Evolutionary conservation across 2,797 vertebrate species (phyloP).

Genomic region (Galago senegalensis): DNA sequence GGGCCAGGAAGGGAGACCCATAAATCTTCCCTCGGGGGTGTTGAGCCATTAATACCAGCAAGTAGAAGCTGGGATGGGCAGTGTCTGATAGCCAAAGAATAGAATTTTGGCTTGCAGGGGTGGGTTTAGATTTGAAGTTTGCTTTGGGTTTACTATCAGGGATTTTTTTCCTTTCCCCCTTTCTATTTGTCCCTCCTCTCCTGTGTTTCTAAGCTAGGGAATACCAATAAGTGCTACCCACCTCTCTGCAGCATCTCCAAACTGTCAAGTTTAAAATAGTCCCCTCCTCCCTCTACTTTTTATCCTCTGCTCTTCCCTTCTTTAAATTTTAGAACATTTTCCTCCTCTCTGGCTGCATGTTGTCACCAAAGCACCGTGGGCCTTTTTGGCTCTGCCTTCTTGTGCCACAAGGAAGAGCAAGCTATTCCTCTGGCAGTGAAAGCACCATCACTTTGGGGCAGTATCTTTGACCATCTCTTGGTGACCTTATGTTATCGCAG

Average conservation of each 20-base stretch:
- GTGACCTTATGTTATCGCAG: conserved; percentile 54
- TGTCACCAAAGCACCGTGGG: conserved; percentile 78
- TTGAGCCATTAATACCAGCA: conserved; percentile 80
- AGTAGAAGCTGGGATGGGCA: conserved; percentile 73
- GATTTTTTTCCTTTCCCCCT: conserved; percentile 17
- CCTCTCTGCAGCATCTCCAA: conserved; percentile 62
- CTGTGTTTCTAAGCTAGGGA: conserved; percentile 77
- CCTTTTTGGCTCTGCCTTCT: conserved; percentile 73
- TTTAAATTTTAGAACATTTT: conserved; percentile 73
- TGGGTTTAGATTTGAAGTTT: conserved; percentile 75
- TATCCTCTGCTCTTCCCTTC: conserved; percentile 78
- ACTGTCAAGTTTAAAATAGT: conserved; percentile 43
- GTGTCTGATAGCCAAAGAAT: conserved; percentile 86
- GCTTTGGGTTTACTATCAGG: conserved; percentile 77
- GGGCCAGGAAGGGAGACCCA: conserved; percentile 53
- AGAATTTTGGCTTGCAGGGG: conserved; percentile 75
- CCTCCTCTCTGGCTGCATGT: conserved; percentile 68
- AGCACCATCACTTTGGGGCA: not conserved
- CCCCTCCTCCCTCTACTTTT: conserved; percentile 67
- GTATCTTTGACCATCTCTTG: conserved; percentile 64
- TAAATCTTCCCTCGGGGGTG: conserved; percentile 63
- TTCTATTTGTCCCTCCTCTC: conserved; percentile 74
- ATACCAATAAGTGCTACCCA: conserved; percentile 70
- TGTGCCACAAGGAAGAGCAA: conserved; percentile 43
- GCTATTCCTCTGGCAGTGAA: conserved; percentile 9